Conservation (phyloP, 2,113 vertebrate genomes). For the Oenanthe oenanthe region DNA sequence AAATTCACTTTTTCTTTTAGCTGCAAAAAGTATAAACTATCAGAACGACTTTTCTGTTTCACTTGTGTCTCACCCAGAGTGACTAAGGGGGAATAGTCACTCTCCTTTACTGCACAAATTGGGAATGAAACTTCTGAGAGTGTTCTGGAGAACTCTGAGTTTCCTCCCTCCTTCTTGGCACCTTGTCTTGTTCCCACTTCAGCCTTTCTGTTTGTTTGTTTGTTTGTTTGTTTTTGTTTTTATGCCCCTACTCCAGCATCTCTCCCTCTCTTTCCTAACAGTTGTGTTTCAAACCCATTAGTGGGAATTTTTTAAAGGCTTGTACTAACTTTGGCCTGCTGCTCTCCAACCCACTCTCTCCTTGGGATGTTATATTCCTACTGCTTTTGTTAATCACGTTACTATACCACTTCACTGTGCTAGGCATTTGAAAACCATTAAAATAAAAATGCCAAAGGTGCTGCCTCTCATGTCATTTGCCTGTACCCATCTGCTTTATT, state of each 20-base stretch:
- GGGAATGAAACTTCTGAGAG: neutral
- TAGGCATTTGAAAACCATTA: neutral
- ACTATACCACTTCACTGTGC: neutral
- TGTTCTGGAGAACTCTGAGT: neutral
- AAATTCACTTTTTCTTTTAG: neutral
- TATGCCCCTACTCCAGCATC: neutral
- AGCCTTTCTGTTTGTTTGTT: neutral
- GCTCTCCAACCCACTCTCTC: neutral
- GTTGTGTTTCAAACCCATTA: neutral
- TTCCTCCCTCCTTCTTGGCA: neutral
- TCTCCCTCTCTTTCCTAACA: neutral
- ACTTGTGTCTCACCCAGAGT: neutral
- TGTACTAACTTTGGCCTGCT: neutral
- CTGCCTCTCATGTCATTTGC: neutral
- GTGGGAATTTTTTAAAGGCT: neutral
- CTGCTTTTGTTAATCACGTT: neutral
- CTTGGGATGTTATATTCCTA: neutral
- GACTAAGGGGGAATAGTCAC: rapidly evolving
- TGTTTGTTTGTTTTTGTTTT: no score
- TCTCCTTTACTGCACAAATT: neutral
- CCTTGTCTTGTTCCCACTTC: neutral
- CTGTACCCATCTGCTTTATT: neutral
- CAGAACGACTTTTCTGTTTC: neutral
- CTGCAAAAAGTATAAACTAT: neutral
- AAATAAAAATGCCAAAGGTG: neutral